Conservation (phyloP, 2,888 invertebrate genomes). For the Eupithecia subumbrata region DNA sequence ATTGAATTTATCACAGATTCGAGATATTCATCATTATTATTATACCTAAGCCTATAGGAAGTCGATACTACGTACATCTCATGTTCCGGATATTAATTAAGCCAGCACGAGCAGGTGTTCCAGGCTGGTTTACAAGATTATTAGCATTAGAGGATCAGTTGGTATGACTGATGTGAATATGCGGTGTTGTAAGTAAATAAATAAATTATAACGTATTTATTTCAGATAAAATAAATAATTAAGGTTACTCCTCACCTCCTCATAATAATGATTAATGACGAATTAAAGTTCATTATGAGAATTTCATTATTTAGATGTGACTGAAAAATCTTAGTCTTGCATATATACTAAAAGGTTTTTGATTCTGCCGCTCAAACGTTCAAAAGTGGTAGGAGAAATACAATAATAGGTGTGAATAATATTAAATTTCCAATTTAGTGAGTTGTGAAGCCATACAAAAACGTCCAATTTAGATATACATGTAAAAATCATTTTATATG, state of each 20-base stretch:
- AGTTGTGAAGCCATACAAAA: background rate
- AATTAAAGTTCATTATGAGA: too few relatives aligned
- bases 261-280: too few relatives aligned
- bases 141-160: constrained; percentile 14
- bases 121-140: constrained; percentile 14
- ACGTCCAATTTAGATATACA: too few relatives aligned
- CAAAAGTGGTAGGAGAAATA: too few relatives aligned
- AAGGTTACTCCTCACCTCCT: too few relatives aligned
- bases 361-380: too few relatives aligned
- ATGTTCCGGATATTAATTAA: constrained; percentile 31
- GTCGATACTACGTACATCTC: background rate
- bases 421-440: background rate
- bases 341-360: too few relatives aligned
- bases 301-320: too few relatives aligned
- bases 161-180: constrained; percentile 1
- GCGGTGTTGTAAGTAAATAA: background rate
- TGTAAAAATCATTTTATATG: too few relatives aligned
- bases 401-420: too few relatives aligned
- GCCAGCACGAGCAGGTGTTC: constrained; percentile 27
- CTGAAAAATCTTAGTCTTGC: too few relatives aligned
- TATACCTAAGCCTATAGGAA: background rate
- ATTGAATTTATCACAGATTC: background rate
- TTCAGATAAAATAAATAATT: too few relatives aligned
- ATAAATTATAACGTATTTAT: background rate
- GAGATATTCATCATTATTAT: background rate